Percentiles rank a stretch among this genome's conserved stretches.
These are phyloP conservation scores for Oncorhynchus tshawytscha DNA, from an alignment of 2,113 vertebrate genomes.

Conservation along the genomic window DNA sequence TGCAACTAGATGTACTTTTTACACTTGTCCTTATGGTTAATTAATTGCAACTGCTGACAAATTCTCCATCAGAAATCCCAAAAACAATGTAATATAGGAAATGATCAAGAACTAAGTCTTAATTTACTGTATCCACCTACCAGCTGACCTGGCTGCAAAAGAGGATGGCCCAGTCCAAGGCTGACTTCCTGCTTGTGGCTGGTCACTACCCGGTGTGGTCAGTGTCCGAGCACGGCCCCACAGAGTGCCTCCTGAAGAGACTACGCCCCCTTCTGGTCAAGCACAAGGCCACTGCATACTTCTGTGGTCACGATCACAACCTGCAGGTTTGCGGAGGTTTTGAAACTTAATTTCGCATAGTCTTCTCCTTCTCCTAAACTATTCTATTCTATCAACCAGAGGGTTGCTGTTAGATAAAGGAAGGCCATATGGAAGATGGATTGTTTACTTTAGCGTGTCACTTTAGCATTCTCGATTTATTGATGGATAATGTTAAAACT, in stretches of 20 bases:
- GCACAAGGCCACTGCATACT: constrained; percentile 59
- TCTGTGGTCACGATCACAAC: constrained; percentile 68
- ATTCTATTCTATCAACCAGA: neutral
- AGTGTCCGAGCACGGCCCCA: constrained; percentile 69
- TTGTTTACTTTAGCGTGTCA: no score
- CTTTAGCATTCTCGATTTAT: no score
- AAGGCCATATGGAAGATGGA: neutral
- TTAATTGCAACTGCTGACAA: no score
- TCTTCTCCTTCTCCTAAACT: no score
- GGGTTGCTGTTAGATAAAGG: neutral
- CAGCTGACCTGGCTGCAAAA: constrained; percentile 82
- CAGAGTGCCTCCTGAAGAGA: constrained; percentile 57
- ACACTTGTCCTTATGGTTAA: no score
- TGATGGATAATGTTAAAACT: no score
- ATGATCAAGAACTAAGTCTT: no score
- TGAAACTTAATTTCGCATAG: no score
- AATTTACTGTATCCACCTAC: no score
- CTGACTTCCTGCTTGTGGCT: constrained; percentile 78
- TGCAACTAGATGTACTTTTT: no score
- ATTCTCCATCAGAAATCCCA: no score
- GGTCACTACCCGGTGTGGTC: constrained; percentile 75
- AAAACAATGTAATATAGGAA: no score
- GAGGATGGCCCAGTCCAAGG: constrained; percentile 74
- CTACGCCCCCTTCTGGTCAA: constrained; percentile 69
- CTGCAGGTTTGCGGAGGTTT: constrained; percentile 66